phyloP scores from a whole-genome alignment of 2,888 invertebrate genomes.

The Deroplatys truncata region DNA sequence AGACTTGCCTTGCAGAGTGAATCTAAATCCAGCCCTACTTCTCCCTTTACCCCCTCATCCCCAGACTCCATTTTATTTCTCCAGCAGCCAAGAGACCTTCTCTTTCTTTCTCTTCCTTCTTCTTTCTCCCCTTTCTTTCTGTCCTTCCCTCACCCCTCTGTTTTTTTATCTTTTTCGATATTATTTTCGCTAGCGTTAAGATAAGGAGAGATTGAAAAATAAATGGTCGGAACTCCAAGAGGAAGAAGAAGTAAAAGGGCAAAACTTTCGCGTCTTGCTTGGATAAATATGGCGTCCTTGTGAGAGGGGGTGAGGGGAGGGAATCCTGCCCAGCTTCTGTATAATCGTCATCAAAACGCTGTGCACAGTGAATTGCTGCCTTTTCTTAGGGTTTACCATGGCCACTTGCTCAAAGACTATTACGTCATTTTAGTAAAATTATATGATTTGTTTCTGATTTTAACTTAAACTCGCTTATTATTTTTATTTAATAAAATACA shows the following conservation, averaged over 20 bases:
- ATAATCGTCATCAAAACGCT: conserved; percentile 2
- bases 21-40: not conserved
- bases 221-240: conserved; percentile 28
- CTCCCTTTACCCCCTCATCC: not conserved
- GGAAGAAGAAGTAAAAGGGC: conserved; percentile 7
- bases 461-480: too few relatives aligned
- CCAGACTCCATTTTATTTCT: conserved; percentile 15
- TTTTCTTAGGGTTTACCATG: too few relatives aligned
- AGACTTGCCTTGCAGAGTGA: not conserved
- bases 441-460: too few relatives aligned
- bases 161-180: conserved; percentile 29
- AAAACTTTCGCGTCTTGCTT: conserved; percentile 21
- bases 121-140: not conserved
- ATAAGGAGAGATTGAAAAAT: conserved; percentile 32
- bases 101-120: not conserved
- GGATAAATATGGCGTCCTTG: conserved; percentile 23
- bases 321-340: not conserved
- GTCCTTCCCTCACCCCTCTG: not conserved
- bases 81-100: not conserved
- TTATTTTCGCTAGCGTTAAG: conserved; percentile 31
- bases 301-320: not conserved
- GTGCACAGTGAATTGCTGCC: not conserved
- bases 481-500: too few relatives aligned
- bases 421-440: too few relatives aligned
- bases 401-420: not conserved